Evolutionary conservation across 2,888 invertebrate species (phyloP).

Genomic region (Xestobium rufovillosum): DNA sequence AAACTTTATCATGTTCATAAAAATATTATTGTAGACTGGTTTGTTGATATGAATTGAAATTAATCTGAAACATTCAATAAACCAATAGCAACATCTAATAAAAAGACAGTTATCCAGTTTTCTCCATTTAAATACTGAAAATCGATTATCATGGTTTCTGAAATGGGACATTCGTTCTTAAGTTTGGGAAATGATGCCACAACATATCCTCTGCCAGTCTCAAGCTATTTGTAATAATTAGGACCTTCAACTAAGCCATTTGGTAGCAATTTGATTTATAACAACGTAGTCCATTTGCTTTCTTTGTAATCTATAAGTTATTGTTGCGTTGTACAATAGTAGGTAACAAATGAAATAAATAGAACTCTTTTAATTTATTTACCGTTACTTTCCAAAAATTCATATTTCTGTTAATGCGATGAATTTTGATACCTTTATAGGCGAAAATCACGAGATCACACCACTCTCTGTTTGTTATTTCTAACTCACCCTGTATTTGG

Average conservation of each 20-base stretch:
- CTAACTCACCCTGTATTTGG: not conserved
- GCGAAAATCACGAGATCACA: slow-evolving; percentile 1
- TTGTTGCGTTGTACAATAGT: not conserved
- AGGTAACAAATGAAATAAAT: not conserved
- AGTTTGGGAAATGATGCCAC: no score
- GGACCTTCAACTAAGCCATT: not conserved
- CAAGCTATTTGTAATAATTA: no score
- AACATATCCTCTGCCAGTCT: no score
- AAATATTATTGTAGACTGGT: not conserved
- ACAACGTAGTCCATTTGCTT: not conserved
- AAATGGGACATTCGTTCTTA: no score
- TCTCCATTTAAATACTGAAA: not conserved
- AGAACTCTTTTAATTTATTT: not conserved
- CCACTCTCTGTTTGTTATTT: slow-evolving; percentile 1
- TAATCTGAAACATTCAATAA: not conserved
- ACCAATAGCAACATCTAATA: not conserved
- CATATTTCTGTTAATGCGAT: not conserved
- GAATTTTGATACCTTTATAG: not conserved
- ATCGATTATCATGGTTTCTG: no score
- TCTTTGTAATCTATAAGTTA: not conserved
- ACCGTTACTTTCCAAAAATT: not conserved
- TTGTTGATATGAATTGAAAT: slow-evolving; percentile 1
- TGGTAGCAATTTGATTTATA: not conserved
- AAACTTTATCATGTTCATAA: no score
- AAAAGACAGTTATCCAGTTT: not conserved